These are phyloP conservation scores for Zosterops hypoxanthus DNA, from an alignment of 2,113 vertebrate genomes.

Conservation along the genomic window DNA sequence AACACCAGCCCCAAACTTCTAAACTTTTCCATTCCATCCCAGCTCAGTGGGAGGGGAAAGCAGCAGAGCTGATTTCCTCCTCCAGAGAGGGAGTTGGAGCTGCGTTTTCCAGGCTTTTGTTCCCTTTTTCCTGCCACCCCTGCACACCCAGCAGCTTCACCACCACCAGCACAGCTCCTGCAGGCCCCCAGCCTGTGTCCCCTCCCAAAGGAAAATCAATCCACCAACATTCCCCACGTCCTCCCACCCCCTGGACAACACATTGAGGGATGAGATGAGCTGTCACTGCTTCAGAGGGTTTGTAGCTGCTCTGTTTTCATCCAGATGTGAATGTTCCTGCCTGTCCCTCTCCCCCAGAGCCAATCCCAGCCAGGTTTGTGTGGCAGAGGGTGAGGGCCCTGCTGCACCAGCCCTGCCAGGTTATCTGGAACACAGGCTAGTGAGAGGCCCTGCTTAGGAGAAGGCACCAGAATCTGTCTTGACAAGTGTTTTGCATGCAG, in stretches of 20 bases:
- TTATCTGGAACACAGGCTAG: background rate
- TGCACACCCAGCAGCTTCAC: background rate
- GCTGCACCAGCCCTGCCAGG: slow-evolving; percentile 16
- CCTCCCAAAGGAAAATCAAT: background rate
- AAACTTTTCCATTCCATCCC: background rate
- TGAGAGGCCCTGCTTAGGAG: background rate
- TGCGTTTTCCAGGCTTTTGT: background rate
- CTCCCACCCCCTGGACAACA: background rate
- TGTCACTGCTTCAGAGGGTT: background rate
- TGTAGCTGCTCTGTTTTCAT: background rate
- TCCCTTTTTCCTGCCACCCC: background rate
- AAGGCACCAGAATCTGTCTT: slow-evolving; percentile 67
- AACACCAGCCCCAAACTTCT: background rate
- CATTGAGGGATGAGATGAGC: background rate
- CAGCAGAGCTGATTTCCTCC: background rate
- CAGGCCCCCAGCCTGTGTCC: background rate
- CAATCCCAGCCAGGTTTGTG: background rate
- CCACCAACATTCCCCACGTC: background rate
- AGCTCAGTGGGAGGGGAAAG: background rate
- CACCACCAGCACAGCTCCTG: background rate
- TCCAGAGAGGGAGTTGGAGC: background rate
- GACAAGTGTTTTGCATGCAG: slow-evolving; percentile 78
- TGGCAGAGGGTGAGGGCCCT: background rate
- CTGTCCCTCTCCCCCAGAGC: background rate
- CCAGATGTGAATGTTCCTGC: background rate